These are phyloP conservation scores for Boulengeromyrus knoepffleri DNA, from an alignment of 2,113 vertebrate species.

Conservation along the genomic window DNA sequence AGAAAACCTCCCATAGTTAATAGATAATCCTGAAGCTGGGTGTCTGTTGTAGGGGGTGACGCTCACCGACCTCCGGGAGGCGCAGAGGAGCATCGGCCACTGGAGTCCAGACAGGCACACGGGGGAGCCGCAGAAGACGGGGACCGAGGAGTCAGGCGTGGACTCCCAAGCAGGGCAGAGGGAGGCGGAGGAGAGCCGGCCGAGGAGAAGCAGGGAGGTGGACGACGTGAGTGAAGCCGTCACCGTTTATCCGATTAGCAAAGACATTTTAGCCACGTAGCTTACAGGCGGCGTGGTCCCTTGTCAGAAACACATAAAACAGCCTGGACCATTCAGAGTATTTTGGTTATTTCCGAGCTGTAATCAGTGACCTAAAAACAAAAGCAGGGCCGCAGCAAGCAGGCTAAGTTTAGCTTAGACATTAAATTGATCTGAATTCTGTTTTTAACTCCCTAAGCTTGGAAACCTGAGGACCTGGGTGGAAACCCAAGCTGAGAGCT, in stretches of 20 bases:
- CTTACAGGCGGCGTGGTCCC: background rate
- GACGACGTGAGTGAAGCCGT: slow-evolving; percentile 58
- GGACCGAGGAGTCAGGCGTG: slow-evolving; percentile 35
- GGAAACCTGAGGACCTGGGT: slow-evolving; percentile 53
- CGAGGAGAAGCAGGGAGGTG: slow-evolving; percentile 39
- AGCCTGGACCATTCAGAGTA: background rate
- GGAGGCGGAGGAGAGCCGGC: slow-evolving; percentile 33
- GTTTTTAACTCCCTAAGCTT: slow-evolving; percentile 31
- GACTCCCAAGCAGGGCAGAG: background rate
- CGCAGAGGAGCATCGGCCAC: slow-evolving; percentile 68
- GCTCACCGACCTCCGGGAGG: slow-evolving; percentile 82
- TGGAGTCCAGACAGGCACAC: slow-evolving; percentile 57
- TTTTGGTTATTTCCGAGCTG: background rate
- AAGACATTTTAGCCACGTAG: background rate
- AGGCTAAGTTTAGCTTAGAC: background rate
- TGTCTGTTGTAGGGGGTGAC: slow-evolving; percentile 72
- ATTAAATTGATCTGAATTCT: background rate
- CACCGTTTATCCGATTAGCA: background rate
- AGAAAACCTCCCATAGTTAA: background rate
- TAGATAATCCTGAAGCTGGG: background rate
- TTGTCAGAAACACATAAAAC: background rate
- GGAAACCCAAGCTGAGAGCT: slow-evolving; percentile 47
- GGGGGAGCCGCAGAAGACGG: slow-evolving; percentile 35
- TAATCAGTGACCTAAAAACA: background rate
- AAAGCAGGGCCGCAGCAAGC: background rate